Evolutionary conservation across 2,797 vertebrate genomes (phyloP), one percentile per base, ranked within the genome.

Genomic region (Premnoplex brunnescens): DNA sequence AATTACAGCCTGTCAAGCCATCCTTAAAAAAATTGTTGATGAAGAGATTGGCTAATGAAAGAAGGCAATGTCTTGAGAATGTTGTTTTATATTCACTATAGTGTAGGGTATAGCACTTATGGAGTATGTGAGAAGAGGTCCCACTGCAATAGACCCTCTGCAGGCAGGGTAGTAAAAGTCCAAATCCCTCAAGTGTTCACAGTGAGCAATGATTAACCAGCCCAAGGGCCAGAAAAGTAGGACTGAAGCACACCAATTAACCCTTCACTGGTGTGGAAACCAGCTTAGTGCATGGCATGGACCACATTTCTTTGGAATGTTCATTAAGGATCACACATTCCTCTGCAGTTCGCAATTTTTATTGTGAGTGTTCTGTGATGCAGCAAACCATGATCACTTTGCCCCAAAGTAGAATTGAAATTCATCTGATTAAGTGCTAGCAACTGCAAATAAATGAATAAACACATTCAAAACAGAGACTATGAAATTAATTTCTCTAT

Each of bases 131-230:
- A 92, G 82, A 80, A 64, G 41, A n/a, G 62, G 5, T 85, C 54
- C 44, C 32, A 23, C 46, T 66, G 54, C 49, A 80, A 77, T 4
- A 93, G 77, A 76, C 52, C 48, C 63, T 24, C 19, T n/a, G 34
- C 80, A 87, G 55, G 10, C 46, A 86, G 32, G 17, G 44, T 27
- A 78, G 88, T 56, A 81, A 95, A 95, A 94, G 63, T 66, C 73
- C 26, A 55, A 52, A 93, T 87, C 66, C 83, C 85, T n/a, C 39
- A 63, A 62, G 90, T 69, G 44, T 44, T 94, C 80, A n/a, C 16
- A 86, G 73, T 46, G 74, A 93, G 83, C 77, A 73, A 34, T 18
- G 37, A 93, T 66, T 86, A 93, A 77, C 36, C 63, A 94, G 74
- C 80, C 80, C 67, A 78, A 85, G 87, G 60, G 48, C 56, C 60